phyloP scores from a whole-genome alignment of 2,888 invertebrate species.

The Branchipolynoe longqiensis region DNA sequence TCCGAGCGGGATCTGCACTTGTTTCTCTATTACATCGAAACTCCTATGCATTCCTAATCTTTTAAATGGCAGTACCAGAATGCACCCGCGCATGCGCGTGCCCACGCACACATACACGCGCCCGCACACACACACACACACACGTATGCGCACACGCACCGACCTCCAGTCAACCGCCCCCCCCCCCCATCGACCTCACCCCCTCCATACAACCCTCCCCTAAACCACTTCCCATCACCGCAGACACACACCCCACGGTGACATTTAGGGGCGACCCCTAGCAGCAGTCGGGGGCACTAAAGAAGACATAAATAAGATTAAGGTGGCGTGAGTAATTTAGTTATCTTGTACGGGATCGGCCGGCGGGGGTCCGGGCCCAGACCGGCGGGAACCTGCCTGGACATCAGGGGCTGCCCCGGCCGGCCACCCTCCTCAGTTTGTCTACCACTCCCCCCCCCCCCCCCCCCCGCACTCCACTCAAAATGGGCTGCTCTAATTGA shows the following conservation, averaged over 20 bases:
- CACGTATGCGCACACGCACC: not conserved
- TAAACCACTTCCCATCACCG: not conserved
- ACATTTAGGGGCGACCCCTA: not conserved
- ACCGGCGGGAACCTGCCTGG: not conserved
- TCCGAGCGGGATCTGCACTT: too few relatives aligned
- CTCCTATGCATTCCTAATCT: too few relatives aligned
- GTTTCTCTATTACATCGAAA: too few relatives aligned
- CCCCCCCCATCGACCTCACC: not conserved
- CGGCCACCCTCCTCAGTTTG: too few relatives aligned
- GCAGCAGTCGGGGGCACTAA: not conserved
- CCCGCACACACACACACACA: not conserved
- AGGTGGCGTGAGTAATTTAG: slow-evolving; percentile 14
- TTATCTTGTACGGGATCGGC: slow-evolving; percentile 3
- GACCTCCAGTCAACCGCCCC: too few relatives aligned
- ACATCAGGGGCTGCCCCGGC: too few relatives aligned
- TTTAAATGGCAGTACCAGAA: too few relatives aligned
- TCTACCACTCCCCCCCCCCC: too few relatives aligned
- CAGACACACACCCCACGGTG: not conserved
- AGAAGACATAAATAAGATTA: slow-evolving; percentile 49
- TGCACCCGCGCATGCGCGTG: too few relatives aligned
- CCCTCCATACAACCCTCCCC: not conserved
- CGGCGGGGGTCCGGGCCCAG: not conserved
- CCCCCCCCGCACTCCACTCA: not conserved
- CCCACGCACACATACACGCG: not conserved
- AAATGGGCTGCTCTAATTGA: too few relatives aligned